Conservation (phyloP, 2,888 invertebrate genomes). For the Scaptomyza tumidula region DNA sequence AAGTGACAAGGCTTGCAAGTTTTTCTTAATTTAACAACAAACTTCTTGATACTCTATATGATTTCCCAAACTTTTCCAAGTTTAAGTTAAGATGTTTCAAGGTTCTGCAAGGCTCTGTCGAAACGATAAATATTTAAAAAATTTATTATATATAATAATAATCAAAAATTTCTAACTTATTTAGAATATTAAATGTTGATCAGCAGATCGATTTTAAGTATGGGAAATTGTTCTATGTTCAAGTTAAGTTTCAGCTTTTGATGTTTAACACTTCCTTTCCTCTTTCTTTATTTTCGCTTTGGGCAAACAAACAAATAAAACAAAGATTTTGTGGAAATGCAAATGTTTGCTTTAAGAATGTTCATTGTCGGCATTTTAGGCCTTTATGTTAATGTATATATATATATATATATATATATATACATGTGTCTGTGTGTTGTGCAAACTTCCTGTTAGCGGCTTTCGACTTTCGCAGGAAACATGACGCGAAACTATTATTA, state of each 20-base stretch:
- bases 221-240: background rate
- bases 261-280: background rate
- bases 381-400: background rate
- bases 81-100: no score
- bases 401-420: no score
- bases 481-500: background rate
- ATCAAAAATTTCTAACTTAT: no score
- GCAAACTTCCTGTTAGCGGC: constrained; percentile 72
- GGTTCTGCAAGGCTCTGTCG: no score
- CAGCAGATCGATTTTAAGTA: no score
- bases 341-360: constrained; percentile 58
- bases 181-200: no score
- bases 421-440: constrained; percentile 11
- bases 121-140: no score
- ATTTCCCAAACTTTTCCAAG: no score
- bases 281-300: background rate
- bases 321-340: constrained; percentile 38
- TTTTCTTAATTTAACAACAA: no score
- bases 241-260: background rate
- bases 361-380: background rate
- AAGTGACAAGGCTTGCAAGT: no score
- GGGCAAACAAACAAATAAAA: constrained; percentile 14
- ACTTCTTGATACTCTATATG: no score
- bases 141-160: no score
- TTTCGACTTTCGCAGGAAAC: constrained; percentile 66